Evolutionary conservation across 2,797 vertebrate genomes (phyloP).

Genomic region (Arnoldichthys spilopterus): DNA sequence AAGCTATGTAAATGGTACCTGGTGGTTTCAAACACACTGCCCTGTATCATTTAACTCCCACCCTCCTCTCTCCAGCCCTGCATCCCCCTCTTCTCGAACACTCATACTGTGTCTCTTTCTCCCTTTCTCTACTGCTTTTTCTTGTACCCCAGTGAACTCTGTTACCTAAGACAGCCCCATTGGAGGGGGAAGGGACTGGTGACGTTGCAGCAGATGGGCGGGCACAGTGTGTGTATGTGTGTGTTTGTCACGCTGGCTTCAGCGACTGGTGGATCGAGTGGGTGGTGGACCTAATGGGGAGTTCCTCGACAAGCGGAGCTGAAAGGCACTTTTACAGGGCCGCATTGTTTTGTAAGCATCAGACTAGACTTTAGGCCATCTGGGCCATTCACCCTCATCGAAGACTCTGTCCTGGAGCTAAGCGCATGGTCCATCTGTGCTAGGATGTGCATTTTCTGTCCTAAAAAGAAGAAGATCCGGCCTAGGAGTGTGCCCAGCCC

Average conservation of each 20-base stretch:
- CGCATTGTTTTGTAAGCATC: conserved; percentile 39
- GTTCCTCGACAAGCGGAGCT: background rate
- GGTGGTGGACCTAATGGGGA: background rate
- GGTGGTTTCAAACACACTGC: too few species aligned
- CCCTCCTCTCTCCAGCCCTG: background rate
- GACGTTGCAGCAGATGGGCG: background rate
- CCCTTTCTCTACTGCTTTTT: background rate
- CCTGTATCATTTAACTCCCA: background rate
- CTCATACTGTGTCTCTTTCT: background rate
- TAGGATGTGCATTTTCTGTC: conserved; percentile 5
- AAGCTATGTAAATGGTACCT: too few species aligned
- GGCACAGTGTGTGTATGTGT: background rate
- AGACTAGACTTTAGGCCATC: conserved; percentile 19
- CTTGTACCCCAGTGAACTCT: conserved; percentile 29
- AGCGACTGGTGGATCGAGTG: conserved; percentile 21
- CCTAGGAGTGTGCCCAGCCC: background rate
- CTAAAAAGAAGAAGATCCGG: background rate
- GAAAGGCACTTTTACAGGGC: conserved; percentile 28
- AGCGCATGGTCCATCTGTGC: background rate
- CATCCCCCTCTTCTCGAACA: background rate
- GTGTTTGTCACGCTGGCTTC: conserved; percentile 25
- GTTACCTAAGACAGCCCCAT: conserved; percentile 25
- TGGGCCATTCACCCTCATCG: conserved; percentile 21
- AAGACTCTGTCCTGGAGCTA: conserved; percentile 12
- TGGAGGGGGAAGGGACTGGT: conserved; percentile 28